Evolutionary conservation across 2,113 vertebrate species (phyloP).

Genomic region (Xiphorhynchus elegans): DNA sequence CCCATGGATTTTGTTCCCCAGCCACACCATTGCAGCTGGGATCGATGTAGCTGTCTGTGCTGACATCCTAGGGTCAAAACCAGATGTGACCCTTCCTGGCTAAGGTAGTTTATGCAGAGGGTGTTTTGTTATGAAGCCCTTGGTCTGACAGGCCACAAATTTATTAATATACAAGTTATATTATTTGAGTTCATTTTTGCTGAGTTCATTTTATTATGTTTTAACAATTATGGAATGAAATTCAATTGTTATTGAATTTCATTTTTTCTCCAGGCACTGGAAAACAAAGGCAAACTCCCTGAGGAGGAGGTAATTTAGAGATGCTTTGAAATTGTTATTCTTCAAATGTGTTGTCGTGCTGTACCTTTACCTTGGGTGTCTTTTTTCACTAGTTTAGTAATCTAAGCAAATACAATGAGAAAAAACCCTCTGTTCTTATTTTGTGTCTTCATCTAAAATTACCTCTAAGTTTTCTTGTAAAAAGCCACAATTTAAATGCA

Average conservation of each 20-base stretch:
- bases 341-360: background rate
- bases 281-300: constrained; percentile 15
- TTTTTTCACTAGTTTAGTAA: background rate
- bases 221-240: background rate
- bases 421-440: background rate
- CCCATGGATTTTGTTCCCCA: background rate
- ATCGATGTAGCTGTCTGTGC: fast-evolving
- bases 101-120: background rate
- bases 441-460: background rate
- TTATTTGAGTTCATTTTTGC: background rate
- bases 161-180: background rate
- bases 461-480: background rate
- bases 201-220: background rate
- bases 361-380: background rate
- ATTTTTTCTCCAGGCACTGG: background rate
- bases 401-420: background rate
- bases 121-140: background rate
- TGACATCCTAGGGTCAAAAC: background rate
- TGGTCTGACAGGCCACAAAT: background rate
- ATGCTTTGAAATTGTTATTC: background rate
- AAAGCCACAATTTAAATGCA: background rate
- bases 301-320: background rate
- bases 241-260: background rate
- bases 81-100: background rate
- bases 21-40: background rate